Evolutionary conservation across 2,113 vertebrate genomes (phyloP), one percentile per base, ranked within the genome.

Genomic region (Bubo scandiacus): DNA sequence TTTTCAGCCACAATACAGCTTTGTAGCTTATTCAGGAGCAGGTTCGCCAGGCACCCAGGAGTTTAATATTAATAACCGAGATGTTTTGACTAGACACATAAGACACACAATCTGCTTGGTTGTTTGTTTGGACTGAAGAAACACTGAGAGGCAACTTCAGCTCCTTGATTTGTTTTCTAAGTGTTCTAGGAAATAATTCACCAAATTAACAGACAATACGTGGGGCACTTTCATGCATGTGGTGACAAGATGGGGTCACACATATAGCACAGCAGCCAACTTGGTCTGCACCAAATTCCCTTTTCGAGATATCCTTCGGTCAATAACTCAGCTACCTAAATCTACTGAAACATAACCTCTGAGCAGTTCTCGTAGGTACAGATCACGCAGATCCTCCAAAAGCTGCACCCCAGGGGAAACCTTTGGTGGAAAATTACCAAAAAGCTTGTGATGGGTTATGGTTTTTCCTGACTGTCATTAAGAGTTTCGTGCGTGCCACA

Each of bases 401-500:
- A 81, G 58, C 52, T 42, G 72, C 62, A 65, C 32, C 38, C 27
- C 40, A 71, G 43, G 75, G 34, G 52, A 52, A 85, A 38, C 4
- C 34, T 63, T 27, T 22, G 57, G n/a, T 67, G 30, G 78, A 38
- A 80, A 89, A 17, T 11, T 5, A 16, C 36, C 6, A 3, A 14
- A 75, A 43, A 47, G 38, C 58, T 63, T 19, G 43, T 2, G 22
- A 30, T 9, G 12, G 32, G 55, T 17, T n/a, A 14, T 4, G 25
- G 1, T 32, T 85, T 88, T 43, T 70, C 57, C 81, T 22, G 61
- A 12, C 30, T 6, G 57, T 29, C 30, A 8, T 20, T 21, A 16
- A 29, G 58, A 63, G 52, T 66, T 81, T 11, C 29, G 36, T 0
- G 0, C 0, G 2, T 40, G 58, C 54, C 54, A 30, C 0, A 2